Base-by-base conservation (phyloP, 2,888 invertebrate species). In the Hemithea aestivaria region DNA sequence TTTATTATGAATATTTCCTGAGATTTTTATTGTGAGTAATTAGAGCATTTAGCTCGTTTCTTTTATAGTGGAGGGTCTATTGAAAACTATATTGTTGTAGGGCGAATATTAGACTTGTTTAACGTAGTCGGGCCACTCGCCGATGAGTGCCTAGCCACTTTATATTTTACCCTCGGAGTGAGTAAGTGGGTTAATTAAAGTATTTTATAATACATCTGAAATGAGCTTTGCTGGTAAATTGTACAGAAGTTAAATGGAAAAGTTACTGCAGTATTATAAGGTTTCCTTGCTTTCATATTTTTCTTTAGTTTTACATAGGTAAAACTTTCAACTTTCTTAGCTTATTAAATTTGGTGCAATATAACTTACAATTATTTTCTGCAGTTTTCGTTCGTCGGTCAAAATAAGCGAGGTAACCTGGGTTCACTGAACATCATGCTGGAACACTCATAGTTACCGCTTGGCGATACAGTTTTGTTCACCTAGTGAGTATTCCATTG, bases 151-250 rank as follows among this genome's bases (percentile, higher is more conserved):
- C n/a, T n/a, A n/a, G n/a, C n/a, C 55, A 56, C 62, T 66, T 62
- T 56, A 58, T 51, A 55, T 58, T 57, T 54, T 55, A 10, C 21
- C 31, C 24, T 25, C 26, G 50, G 51, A 53, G 53, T 44, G 48
- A 41, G 40, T 57, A 62, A 78, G 74, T 71, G 72, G 64, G 62
- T 72, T 78, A 76, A 78, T 78, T 78, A 78, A 78, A 76, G 73
- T 36, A 29, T 36, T 42, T 42, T 37, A 42, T 42, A 37, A 42
- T 42, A 37, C 36, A 26, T 29, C 29, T 36, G 29, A 9, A 28
- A 24, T 33, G 20, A 33, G 33, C 36, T 12, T 6, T 20, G 16
- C 24, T 25, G 28, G 41, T 42, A 36, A 20, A 21, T 24, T 36
- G 20, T 41, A 28, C 10, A 36, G 25, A 31, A 33, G 33, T 37